Percentiles rank a stretch among this genome's conserved stretches.
phyloP scores from a whole-genome alignment of 2,888 invertebrate genomes.

The Apodemia duryi region DNA sequence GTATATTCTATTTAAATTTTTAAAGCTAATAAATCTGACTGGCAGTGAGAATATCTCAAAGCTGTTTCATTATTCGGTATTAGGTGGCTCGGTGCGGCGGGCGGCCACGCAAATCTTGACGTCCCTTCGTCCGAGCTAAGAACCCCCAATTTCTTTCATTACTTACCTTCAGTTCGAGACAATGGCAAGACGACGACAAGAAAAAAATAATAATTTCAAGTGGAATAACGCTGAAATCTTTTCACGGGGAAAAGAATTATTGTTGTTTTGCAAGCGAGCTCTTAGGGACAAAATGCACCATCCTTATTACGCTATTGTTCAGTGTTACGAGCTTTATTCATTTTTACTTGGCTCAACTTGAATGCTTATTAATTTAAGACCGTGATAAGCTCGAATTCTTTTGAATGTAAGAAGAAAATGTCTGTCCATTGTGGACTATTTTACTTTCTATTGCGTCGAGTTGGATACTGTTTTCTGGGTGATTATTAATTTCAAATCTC shows the following conservation, averaged over 20 bases:
- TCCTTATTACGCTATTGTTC: slow-evolving; percentile 78
- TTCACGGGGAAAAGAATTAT: slow-evolving; percentile 76
- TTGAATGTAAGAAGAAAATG: slow-evolving; percentile 72
- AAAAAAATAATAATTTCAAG: slow-evolving; percentile 78
- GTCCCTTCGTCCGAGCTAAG: slow-evolving; percentile 60
- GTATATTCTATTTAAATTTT: slow-evolving; percentile 23
- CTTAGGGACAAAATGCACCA: slow-evolving; percentile 78
- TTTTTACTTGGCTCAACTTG: slow-evolving; percentile 79
- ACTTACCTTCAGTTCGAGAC: slow-evolving; percentile 74
- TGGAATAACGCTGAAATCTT: slow-evolving; percentile 79
- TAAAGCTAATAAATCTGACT: slow-evolving; percentile 70
- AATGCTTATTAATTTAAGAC: slow-evolving; percentile 79
- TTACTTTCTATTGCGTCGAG: slow-evolving; percentile 61
- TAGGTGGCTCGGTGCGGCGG: slow-evolving; percentile 50
- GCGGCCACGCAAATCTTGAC: slow-evolving; percentile 73
- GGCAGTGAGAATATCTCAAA: slow-evolving; percentile 62
- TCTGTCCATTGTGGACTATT: slow-evolving; percentile 73
- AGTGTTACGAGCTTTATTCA: slow-evolving; percentile 77
- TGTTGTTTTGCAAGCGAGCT: slow-evolving; percentile 79
- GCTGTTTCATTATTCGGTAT: slow-evolving; percentile 75
- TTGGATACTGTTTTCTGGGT: slow-evolving; percentile 35
- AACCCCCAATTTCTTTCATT: slow-evolving; percentile 78
- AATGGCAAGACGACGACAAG: slow-evolving; percentile 77
- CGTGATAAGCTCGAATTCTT: slow-evolving; percentile 77
- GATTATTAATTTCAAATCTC: neutral